Evolutionary conservation across 2,888 invertebrate genomes (phyloP).

Genomic region (Sarcophaga caerulescens): DNA sequence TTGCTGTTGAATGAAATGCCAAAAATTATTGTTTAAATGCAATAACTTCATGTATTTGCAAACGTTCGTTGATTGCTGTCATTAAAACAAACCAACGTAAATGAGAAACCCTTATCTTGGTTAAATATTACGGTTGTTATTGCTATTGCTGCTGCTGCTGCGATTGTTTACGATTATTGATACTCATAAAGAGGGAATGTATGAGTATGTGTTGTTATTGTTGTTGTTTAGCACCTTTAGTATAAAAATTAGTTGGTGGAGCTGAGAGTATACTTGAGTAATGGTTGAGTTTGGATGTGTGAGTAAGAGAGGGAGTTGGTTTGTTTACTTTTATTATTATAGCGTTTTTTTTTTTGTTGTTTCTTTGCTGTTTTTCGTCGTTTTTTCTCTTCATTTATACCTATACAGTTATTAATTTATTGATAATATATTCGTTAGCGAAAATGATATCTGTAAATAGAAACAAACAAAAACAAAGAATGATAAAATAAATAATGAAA

Average conservation of each 20-base stretch:
- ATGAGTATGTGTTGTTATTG: slow-evolving; percentile 35
- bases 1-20: too few species aligned
- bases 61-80: too few species aligned
- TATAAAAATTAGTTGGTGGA: background rate
- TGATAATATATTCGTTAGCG: slow-evolving; percentile 70
- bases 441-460: slow-evolving; percentile 77
- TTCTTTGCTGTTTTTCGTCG: slow-evolving; percentile 20
- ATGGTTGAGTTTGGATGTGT: too few species aligned
- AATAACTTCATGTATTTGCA: too few species aligned
- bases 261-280: too few species aligned
- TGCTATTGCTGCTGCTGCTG: slow-evolving; percentile 61
- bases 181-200: slow-evolving; percentile 18
- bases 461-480: slow-evolving; percentile 66
- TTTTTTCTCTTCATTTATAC: slow-evolving; percentile 62
- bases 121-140: background rate
- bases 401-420: slow-evolving; percentile 50
- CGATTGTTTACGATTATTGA: slow-evolving; percentile 49
- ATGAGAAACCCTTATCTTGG: slow-evolving; percentile 34
- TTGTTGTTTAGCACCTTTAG: slow-evolving; percentile 51
- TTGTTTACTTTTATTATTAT: slow-evolving; percentile 9
- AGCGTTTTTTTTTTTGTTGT: slow-evolving; percentile 1
- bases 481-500: background rate
- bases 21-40: too few species aligned
- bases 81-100: too few species aligned
- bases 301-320: too few species aligned